Conservation (phyloP, 2,113 vertebrate genomes). For the Phalacrocorax carbo region DNA sequence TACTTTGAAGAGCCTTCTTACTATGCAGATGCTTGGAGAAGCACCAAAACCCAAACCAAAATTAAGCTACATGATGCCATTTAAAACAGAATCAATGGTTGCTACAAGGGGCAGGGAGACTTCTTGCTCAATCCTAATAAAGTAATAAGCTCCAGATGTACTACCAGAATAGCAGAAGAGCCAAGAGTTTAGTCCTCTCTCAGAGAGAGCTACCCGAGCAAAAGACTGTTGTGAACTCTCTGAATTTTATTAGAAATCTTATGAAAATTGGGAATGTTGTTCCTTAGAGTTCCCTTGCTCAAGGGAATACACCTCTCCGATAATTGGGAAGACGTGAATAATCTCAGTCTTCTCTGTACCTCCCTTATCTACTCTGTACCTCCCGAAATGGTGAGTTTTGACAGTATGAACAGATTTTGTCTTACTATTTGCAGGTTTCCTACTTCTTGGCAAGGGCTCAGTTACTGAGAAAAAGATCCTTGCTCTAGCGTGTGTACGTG, state of each 20-base stretch:
- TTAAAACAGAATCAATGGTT: neutral
- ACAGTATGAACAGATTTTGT: neutral
- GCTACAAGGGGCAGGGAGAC: neutral
- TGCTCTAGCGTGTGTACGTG: neutral
- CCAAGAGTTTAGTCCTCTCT: neutral
- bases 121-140: neutral
- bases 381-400: neutral
- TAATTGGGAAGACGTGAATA: neutral
- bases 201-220: too few species aligned
- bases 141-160: neutral
- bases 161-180: fast-evolving
- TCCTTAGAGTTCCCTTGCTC: neutral
- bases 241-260: neutral
- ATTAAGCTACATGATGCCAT: neutral
- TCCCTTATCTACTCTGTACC: neutral
- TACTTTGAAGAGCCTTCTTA: neutral
- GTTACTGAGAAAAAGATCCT: neutral
- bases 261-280: neutral
- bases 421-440: neutral
- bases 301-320: neutral
- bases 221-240: neutral
- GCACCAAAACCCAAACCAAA: neutral
- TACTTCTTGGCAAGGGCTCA: neutral
- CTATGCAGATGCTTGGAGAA: neutral
- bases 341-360: neutral